These are phyloP conservation scores for Eulemur rubriventer DNA, from an alignment of 2,797 vertebrate genomes.

Conservation along the genomic window DNA sequence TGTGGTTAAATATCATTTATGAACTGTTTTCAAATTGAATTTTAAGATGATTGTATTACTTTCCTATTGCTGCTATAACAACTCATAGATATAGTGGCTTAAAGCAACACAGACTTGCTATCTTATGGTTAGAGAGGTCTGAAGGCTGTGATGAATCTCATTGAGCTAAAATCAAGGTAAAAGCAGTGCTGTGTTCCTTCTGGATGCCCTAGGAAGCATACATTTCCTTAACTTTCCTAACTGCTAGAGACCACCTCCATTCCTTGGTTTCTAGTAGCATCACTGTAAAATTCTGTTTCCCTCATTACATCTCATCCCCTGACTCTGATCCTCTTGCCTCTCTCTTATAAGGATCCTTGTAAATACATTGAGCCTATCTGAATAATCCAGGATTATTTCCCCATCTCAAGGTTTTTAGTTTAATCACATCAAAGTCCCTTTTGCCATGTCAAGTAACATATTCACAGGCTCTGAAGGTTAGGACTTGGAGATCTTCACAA, in stretches of 20 bases:
- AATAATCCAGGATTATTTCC: neutral
- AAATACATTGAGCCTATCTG: neutral
- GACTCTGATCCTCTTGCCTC: too few species aligned
- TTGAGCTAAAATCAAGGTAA: neutral
- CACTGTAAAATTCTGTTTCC: neutral
- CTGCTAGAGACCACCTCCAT: neutral
- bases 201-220: neutral
- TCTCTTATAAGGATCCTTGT: fast-evolving
- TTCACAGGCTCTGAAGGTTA: neutral
- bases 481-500: neutral
- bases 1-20: neutral
- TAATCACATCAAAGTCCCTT: neutral
- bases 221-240: neutral
- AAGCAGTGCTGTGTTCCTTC: neutral
- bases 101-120: neutral
- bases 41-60: neutral
- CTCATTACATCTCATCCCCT: neutral
- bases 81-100: neutral
- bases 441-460: neutral
- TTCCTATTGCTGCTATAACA: neutral
- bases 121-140: neutral
- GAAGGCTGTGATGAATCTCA: neutral
- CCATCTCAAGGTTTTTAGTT: neutral
- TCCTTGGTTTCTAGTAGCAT: neutral
- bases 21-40: neutral